phyloP scores from a whole-genome alignment of 1,140 invertebrate species.

The Coboldia fuscipes region DNA sequence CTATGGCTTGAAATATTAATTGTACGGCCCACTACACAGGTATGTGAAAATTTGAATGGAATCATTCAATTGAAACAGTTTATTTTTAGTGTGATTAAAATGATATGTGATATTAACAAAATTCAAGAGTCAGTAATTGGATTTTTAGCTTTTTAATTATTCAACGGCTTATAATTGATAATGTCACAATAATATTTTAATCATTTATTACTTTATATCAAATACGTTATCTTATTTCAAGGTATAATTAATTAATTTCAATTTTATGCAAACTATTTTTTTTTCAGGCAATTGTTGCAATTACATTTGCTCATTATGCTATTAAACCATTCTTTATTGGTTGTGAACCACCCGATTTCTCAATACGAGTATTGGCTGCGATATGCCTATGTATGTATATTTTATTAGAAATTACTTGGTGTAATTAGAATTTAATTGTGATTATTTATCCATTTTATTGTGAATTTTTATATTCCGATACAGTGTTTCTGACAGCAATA shows the following conservation, averaged over 20 bases:
- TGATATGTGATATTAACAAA: too few relatives aligned
- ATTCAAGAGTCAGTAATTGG: too few relatives aligned
- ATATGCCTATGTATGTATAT: slow-evolving; percentile 49
- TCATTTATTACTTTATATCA: neutral
- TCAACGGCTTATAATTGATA: neutral
- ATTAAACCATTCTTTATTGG: slow-evolving; percentile 63
- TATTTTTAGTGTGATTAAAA: neutral
- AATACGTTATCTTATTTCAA: neutral
- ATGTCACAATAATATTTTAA: neutral
- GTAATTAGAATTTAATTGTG: neutral
- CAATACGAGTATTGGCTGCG: slow-evolving; percentile 46
- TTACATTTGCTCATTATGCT: slow-evolving; percentile 60
- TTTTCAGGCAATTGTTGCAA: slow-evolving; percentile 53
- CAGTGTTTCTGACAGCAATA: slow-evolving; percentile 68
- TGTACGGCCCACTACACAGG: slow-evolving; percentile 52
- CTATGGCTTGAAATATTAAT: slow-evolving; percentile 74
- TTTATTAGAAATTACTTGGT: neutral
- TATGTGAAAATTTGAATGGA: slow-evolving; percentile 3
- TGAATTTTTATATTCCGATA: slow-evolving; percentile 8
- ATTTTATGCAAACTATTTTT: slow-evolving; percentile 7
- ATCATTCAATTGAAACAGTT: neutral
- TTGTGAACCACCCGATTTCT: slow-evolving; percentile 37
- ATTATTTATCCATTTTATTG: too few relatives aligned
- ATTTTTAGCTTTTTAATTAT: too few relatives aligned
- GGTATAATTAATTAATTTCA: slow-evolving; percentile 7